Percentiles rank a stretch among this genome's conserved stretches.
phyloP scores from a whole-genome alignment of 2,797 vertebrate genomes.

The Scomberomorus guttatus region DNA sequence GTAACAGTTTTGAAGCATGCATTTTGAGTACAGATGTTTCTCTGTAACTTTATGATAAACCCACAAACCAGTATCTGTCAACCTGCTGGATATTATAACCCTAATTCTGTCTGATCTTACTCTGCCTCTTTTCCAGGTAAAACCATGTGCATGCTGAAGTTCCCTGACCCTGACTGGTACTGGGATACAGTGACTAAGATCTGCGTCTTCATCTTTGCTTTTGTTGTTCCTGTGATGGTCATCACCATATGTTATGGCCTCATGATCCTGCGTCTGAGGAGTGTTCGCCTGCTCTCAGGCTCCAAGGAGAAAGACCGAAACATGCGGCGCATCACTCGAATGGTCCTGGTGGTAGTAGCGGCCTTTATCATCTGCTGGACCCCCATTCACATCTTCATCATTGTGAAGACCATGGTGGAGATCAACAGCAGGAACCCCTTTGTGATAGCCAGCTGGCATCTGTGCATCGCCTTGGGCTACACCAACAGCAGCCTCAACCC shows the following conservation, averaged over 20 bases:
- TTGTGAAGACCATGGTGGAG: conserved; percentile 93
- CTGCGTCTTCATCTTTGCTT: conserved; percentile 96
- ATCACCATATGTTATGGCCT: conserved; percentile 95
- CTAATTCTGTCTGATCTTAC: neutral
- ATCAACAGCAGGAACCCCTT: conserved; percentile 91
- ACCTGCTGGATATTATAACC: neutral
- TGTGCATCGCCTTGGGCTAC: conserved; percentile 96
- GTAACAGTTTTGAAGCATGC: neutral
- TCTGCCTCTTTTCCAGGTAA: conserved; percentile 79
- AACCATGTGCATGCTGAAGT: conserved; percentile 90
- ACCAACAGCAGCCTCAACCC: conserved; percentile 98
- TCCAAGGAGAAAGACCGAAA: conserved; percentile 96
- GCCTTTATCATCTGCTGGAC: conserved; percentile 98
- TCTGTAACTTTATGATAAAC: neutral
- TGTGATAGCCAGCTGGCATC: conserved; percentile 92
- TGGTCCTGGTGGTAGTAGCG: conserved; percentile 95
- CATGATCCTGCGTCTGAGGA: conserved; percentile 94
- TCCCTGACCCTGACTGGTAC: conserved; percentile 93
- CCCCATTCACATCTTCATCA: conserved; percentile 98
- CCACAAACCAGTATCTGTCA: neutral
- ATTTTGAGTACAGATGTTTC: neutral
- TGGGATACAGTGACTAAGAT: conserved; percentile 97
- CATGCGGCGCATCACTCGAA: conserved; percentile 94
- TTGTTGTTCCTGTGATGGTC: conserved; percentile 93
- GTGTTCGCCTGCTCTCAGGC: conserved; percentile 93